Base-by-base conservation (phyloP, 1,140 invertebrate genomes). In the Calycopis cecrops region DNA sequence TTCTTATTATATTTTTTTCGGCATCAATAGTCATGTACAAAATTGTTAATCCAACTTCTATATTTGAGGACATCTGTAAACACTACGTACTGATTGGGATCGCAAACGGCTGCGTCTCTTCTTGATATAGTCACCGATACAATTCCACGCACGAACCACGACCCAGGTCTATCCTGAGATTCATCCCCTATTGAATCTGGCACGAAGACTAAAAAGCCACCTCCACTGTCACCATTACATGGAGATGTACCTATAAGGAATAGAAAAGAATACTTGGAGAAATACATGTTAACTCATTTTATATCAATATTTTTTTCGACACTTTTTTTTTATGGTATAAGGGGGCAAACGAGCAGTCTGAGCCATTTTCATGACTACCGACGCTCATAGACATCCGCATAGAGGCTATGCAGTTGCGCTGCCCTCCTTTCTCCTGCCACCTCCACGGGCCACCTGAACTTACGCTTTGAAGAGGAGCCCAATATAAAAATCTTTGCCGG, bases 171-270 rank as follows among this genome's bases (percentile, higher is more conserved):
- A 3, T 37, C 9, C 3, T 9, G 1, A 1, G 9, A 0, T 17
- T 18, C 9, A 11, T 28, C 9, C 0, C 1, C 1, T 18, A 11
- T 17, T 7, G 44, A 48, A 11, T 48, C 44, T 7, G 44, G 44
- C 3, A 48, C 18, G 9, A 48, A 48, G 0, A 48, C 16, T 9
- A 28, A 1, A 4, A 48, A n/a, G 14, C 44, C 44, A 9, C 44
- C 44, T 21, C 44, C 44, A 21, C 44, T 28, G 11, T 48, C 44
- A 11, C 44, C 44, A n/a, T 48, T 48, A 9, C 44, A 48, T 0
- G 16, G 44, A 9, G 44, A 21, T n/a, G 9, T 48, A 3, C 18
- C 44, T 48, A 3, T 4, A 48, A 48, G 17, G 42, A 16, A 9
- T 44, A 17, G 10, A n/a, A n/a, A 1, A 12, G 9, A 44, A 12